Base-by-base conservation (phyloP, 2,888 invertebrate genomes). In the Boloria euphrosyne region DNA sequence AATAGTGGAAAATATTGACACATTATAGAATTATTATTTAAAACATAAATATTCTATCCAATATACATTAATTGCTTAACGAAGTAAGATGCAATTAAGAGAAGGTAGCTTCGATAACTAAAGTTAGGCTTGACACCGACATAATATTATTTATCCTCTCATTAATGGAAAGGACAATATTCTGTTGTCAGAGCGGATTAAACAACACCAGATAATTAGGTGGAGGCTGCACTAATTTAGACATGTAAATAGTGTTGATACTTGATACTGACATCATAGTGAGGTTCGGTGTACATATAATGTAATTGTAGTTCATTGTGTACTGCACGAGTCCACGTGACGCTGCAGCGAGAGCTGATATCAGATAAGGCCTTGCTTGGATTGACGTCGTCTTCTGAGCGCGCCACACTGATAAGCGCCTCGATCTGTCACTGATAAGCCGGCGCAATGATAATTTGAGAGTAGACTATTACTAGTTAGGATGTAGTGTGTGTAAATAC, bases 331-430 rank as follows among this genome's bases (percentile, higher is more conserved):
- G 78, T 78, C 78, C 80, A 80, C 78, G 77, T 80, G 80, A 82
- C 72, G 76, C 63, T 70, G 67, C 72, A 75, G 69, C 68, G 66
- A 53, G 75, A 75, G 71, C 68, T 73, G 68, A 67, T 77, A 76
- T 78, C 78, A 78, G 70, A 73, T 67, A 65, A 72, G 58, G 68
- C 75, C 73, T 74, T 77, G 76, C 72, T 66, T 67, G 85, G 90
- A 89, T 84, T 89, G 90, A 87, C 90, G 82, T 86, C 85, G 84
- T 84, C 85, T 75, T 73, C 73, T 87, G 84, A 87, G 85, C 49
- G 13, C 31, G 55, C 76, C 78, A 60, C 69, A 68, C 74, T 78
- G 78, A 80, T 78, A 80, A 78, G 66, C 76, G 78, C 81, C 79
- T 78, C 80, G 84, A 89, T 87, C 85, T 87, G 86, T 88, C 87